Conservation (phyloP, 2,888 invertebrate species). For the Helobdella robusta region DNA sequence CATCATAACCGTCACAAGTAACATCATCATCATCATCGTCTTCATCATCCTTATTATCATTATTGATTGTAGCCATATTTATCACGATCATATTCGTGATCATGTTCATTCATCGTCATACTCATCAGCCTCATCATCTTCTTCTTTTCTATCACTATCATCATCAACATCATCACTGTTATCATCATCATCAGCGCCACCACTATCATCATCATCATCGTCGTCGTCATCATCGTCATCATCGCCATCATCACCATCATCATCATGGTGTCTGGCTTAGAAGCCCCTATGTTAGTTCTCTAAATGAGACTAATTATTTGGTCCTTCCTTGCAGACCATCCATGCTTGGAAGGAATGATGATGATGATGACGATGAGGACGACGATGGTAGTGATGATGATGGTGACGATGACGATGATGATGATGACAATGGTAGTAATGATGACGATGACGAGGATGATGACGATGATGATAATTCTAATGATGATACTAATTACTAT, state of each 20-base stretch:
- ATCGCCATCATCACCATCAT: slow-evolving; percentile 9
- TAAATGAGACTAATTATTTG: no score
- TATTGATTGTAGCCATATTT: no score
- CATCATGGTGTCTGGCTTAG: no score
- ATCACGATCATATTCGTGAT: no score
- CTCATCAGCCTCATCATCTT: slow-evolving; percentile 19
- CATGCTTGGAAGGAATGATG: neutral
- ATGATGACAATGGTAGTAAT: slow-evolving; percentile 3
- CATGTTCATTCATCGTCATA: slow-evolving; percentile 19
- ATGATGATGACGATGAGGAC: slow-evolving; percentile 1
- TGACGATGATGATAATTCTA: neutral
- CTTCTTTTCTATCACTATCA: slow-evolving; percentile 26
- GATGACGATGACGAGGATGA: slow-evolving; percentile 1
- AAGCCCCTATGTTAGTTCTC: no score
- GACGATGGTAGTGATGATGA: slow-evolving; percentile 4
- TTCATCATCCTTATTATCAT: neutral
- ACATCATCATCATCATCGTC: slow-evolving; percentile 3
- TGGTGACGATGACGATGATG: slow-evolving; percentile 4
- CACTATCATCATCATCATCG: slow-evolving; percentile 13
- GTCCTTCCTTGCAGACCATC: no score
- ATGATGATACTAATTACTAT: neutral
- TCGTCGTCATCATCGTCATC: slow-evolving; percentile 6
- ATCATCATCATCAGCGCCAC: slow-evolving; percentile 25
- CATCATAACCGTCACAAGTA: neutral
- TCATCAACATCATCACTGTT: slow-evolving; percentile 24